Evolutionary conservation across 2,113 vertebrate genomes (phyloP).

Genomic region (Thalassoma bifasciatum): DNA sequence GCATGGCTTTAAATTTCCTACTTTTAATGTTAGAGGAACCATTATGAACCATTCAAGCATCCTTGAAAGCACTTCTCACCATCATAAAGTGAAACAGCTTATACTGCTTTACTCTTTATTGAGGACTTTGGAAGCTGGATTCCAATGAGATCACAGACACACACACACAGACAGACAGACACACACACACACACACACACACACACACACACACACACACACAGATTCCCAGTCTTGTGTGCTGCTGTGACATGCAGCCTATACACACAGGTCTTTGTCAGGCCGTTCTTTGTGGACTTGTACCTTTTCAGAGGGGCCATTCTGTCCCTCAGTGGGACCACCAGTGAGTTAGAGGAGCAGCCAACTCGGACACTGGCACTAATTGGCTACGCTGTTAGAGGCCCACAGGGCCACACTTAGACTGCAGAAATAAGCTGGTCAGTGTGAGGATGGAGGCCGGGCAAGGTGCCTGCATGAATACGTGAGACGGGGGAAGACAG

Average conservation of each 20-base stretch:
- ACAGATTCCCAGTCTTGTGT: conserved; percentile 33
- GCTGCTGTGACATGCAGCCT: conserved; percentile 67
- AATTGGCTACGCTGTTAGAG: conserved; percentile 73
- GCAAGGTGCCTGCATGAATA: conserved; percentile 55
- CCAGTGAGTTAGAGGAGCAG: conserved; percentile 69
- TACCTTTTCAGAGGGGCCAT: conserved; percentile 76
- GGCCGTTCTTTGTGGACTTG: conserved; percentile 72
- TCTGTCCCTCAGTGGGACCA: conserved; percentile 79
- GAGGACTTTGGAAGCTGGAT: conserved; percentile 33
- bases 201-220: conserved; percentile 32
- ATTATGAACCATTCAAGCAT: conserved; percentile 28
- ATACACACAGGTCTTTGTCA: conserved; percentile 73
- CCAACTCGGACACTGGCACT: conserved; percentile 77
- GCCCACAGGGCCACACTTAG: conserved; percentile 71
- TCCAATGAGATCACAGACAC: conserved; percentile 22
- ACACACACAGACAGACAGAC: conserved; percentile 34
- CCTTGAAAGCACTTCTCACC: conserved; percentile 32
- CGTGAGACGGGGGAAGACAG: conserved; percentile 47
- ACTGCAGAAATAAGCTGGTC: conserved; percentile 70
- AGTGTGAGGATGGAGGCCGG: conserved; percentile 63
- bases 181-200: conserved; percentile 31
- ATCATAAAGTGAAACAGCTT: conserved; percentile 16
- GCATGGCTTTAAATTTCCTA: background rate
- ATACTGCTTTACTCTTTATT: conserved; percentile 34
- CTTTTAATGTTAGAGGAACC: background rate